phyloP scores from a whole-genome alignment of 2,888 invertebrate genomes.

The Noctuana brunneofusca region DNA sequence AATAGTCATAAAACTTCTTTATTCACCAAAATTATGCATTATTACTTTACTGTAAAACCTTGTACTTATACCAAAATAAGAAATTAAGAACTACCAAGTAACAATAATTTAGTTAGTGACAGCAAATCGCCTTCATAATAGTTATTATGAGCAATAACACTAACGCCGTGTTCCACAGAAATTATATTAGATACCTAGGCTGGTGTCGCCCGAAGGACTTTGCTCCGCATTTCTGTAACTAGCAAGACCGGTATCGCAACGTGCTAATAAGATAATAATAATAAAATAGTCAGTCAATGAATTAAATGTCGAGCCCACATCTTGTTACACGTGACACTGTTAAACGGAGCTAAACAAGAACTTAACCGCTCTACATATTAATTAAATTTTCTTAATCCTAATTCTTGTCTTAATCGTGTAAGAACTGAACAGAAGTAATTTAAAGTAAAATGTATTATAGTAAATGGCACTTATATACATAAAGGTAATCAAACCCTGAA shows the following conservation, averaged over 20 bases:
- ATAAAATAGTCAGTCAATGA: slow-evolving; percentile 22
- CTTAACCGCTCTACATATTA: slow-evolving; percentile 20
- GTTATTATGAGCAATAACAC: slow-evolving; percentile 70
- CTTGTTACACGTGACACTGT: slow-evolving; percentile 22
- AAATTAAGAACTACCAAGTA: slow-evolving; percentile 1
- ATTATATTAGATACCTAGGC: slow-evolving; percentile 56
- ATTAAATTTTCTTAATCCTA: slow-evolving; percentile 11
- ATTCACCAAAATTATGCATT: not conserved
- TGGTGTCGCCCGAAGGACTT: slow-evolving; percentile 29
- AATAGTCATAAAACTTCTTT: no score
- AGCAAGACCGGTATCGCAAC: slow-evolving; percentile 21
- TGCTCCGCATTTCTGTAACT: slow-evolving; percentile 25
- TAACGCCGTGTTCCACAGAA: slow-evolving; percentile 58
- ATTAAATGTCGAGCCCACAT: slow-evolving; percentile 21
- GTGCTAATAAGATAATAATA: slow-evolving; percentile 34
- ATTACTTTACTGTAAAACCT: no score
- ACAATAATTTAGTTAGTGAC: slow-evolving; percentile 7
- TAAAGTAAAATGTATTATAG: no score
- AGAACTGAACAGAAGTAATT: no score
- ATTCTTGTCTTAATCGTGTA: not conserved
- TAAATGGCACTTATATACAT: no score
- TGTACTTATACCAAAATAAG: not conserved
- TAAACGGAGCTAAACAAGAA: slow-evolving; percentile 16
- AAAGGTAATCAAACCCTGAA: no score
- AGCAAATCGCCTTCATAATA: slow-evolving; percentile 59